Conservation (phyloP, 2,888 invertebrate species). For the Nomada goodeniana region DNA sequence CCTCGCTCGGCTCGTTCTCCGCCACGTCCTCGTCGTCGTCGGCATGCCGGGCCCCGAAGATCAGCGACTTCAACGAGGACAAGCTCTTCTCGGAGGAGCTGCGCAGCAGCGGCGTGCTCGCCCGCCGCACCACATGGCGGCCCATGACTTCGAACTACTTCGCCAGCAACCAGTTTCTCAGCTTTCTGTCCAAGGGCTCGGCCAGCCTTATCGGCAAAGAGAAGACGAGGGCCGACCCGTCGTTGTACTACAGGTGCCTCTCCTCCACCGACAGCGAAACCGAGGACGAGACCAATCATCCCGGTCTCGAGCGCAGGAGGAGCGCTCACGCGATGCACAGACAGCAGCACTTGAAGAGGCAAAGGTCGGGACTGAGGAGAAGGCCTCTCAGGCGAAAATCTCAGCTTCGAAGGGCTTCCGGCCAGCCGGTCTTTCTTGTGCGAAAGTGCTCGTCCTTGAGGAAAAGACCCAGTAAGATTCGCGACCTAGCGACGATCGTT, state of each 20-base stretch:
- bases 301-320: slow-evolving; percentile 49
- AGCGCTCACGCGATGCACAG: slow-evolving; percentile 48
- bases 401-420: slow-evolving; percentile 76
- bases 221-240: slow-evolving; percentile 42
- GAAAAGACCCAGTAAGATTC: slow-evolving; percentile 82
- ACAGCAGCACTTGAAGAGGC: slow-evolving; percentile 65
- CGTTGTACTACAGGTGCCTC: slow-evolving; percentile 70
- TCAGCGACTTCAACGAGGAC: slow-evolving; percentile 83
- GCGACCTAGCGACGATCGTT: background rate
- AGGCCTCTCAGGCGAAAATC: slow-evolving; percentile 81
- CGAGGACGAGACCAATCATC: slow-evolving; percentile 48
- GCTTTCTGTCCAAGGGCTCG: slow-evolving; percentile 75
- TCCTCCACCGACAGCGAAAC: slow-evolving; percentile 80
- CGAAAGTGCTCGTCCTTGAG: slow-evolving; percentile 82
- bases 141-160: slow-evolving; percentile 76
- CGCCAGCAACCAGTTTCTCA: slow-evolving; percentile 80
- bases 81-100: slow-evolving; percentile 80
- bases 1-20: slow-evolving; percentile 73
- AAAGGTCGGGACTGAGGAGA: slow-evolving; percentile 74
- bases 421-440: slow-evolving; percentile 82
- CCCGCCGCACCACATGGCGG: slow-evolving; percentile 71
- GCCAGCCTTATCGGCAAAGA: slow-evolving; percentile 47
- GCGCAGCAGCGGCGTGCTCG: slow-evolving; percentile 72
- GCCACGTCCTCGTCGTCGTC: slow-evolving; percentile 73
- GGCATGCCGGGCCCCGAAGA: slow-evolving; percentile 73